Evolutionary conservation across 1,140 invertebrate species (phyloP).

Genomic region (Drosophila bifasciata): DNA sequence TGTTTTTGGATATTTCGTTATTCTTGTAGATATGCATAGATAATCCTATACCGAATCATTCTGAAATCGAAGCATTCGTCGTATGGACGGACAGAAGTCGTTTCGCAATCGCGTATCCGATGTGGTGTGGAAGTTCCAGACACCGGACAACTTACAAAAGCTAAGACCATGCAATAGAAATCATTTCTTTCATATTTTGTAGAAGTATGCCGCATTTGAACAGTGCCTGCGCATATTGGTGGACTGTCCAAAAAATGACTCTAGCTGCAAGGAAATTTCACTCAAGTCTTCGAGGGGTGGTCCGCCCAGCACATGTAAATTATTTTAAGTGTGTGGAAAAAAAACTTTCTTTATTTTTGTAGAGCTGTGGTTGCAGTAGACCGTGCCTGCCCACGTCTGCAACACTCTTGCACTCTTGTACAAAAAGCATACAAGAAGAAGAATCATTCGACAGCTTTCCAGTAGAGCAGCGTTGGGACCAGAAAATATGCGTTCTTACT

Average conservation of each 20-base stretch:
- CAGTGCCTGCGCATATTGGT: slow-evolving; percentile 70
- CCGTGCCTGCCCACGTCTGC: slow-evolving; percentile 52
- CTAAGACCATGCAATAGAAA: slow-evolving; percentile 44
- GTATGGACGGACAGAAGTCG: slow-evolving; percentile 9
- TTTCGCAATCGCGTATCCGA: no score
- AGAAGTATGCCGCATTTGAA: slow-evolving; percentile 76
- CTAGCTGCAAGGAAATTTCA: slow-evolving; percentile 2
- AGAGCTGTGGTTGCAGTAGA: slow-evolving; percentile 62
- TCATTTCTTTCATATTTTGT: slow-evolving; percentile 70
- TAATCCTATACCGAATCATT: not conserved
- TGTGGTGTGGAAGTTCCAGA: slow-evolving; percentile 7
- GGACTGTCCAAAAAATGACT: slow-evolving; percentile 4
- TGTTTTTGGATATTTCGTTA: slow-evolving; percentile 49
- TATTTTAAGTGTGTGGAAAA: slow-evolving; percentile 38
- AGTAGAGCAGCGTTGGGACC: not conserved
- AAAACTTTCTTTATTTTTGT: slow-evolving; percentile 59
- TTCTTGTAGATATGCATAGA: slow-evolving; percentile 34
- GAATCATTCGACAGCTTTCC: not conserved
- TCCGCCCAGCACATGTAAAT: slow-evolving; percentile 45
- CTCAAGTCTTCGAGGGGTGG: not conserved
- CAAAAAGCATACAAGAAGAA: not conserved
- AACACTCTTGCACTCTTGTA: slow-evolving; percentile 4
- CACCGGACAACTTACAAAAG: slow-evolving; percentile 24
- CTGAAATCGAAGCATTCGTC: not conserved
- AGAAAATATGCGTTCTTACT: slow-evolving; percentile 1